Evolutionary conservation across 2,888 invertebrate genomes (phyloP), one percentile per base, ranked within the genome.

Genomic region (Dione juno): DNA sequence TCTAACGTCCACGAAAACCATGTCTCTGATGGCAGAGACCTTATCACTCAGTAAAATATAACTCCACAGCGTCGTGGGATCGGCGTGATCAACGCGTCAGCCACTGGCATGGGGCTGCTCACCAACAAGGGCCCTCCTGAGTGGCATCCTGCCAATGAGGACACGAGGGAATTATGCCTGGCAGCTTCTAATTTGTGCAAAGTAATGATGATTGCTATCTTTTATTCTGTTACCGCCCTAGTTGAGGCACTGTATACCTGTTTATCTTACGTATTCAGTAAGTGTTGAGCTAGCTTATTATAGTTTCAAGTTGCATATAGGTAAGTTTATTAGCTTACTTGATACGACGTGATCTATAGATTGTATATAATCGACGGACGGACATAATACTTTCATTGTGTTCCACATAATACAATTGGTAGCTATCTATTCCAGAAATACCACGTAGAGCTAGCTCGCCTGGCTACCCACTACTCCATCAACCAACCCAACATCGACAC

Each of bases 11-110:
- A n/a, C n/a, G n/a, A n/a, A n/a, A n/a, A n/a, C n/a, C n/a, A n/a
- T n/a, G n/a, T n/a, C n/a, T n/a, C n/a, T n/a, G n/a, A n/a, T n/a
- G n/a, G n/a, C n/a, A n/a, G n/a, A n/a, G n/a, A n/a, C n/a, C n/a
- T n/a, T n/a, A n/a, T n/a, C n/a, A n/a, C n/a, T 28, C 2, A 28
- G 5, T 28, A 19, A 19, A 50, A 50, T 50, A 19, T 57, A 70
- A 66, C n/a, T 61, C 76, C 79, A 41, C 83, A 97, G 96, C 88
- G 90, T 69, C 94, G 94, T 80, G 95, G 96, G 52, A 86, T 98
- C 7, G 98, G 97, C 1, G 92, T 98, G 16, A 95, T 99, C 37
- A 97, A 97, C 85, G 98, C 98, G 0, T 95, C 97, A 0, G 95
- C 96, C 0, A 95, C 96, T 13, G 96, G 95, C 2, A 96, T 98